Evolutionary conservation across 2,797 vertebrate species (phyloP).

Genomic region (Lacerta agilis): DNA sequence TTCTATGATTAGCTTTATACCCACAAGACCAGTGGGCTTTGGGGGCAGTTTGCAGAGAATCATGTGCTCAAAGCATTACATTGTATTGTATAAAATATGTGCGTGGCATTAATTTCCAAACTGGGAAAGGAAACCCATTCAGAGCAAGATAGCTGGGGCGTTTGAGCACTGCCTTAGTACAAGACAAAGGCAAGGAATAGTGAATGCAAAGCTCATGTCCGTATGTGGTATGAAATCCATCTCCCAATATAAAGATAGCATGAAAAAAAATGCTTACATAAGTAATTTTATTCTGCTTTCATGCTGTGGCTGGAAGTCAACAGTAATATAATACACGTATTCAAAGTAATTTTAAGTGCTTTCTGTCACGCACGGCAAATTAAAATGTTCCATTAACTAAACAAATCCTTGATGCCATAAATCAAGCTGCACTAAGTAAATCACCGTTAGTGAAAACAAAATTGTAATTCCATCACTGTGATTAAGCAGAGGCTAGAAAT

Average conservation of each 20-base stretch:
- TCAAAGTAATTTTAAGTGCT: constrained; percentile 73
- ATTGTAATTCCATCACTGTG: constrained; percentile 79
- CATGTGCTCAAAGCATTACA: neutral
- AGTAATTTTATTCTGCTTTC: constrained; percentile 70
- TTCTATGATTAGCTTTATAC: neutral
- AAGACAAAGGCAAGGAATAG: constrained; percentile 1
- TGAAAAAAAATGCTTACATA: constrained; percentile 68
- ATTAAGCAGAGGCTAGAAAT: constrained; percentile 76
- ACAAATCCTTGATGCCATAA: constrained; percentile 79
- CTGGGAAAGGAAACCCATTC: neutral
- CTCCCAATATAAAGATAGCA: constrained; percentile 39
- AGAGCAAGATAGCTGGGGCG: neutral
- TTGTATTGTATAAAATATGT: constrained; percentile 3
- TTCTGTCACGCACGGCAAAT: constrained; percentile 77
- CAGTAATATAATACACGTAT: constrained; percentile 73
- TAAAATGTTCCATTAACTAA: constrained; percentile 84
- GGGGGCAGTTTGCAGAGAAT: neutral
- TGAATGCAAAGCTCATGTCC: constrained; percentile 24
- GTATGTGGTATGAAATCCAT: constrained; percentile 41
- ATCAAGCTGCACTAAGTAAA: constrained; percentile 80
- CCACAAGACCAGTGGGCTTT: neutral
- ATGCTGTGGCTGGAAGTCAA: constrained; percentile 71
- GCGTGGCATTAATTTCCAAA: constrained; percentile 4
- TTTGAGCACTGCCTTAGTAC: neutral
- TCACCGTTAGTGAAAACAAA: constrained; percentile 78